Evolutionary conservation across 2,113 vertebrate genomes (phyloP).

Genomic region (Perccottus glenii): DNA sequence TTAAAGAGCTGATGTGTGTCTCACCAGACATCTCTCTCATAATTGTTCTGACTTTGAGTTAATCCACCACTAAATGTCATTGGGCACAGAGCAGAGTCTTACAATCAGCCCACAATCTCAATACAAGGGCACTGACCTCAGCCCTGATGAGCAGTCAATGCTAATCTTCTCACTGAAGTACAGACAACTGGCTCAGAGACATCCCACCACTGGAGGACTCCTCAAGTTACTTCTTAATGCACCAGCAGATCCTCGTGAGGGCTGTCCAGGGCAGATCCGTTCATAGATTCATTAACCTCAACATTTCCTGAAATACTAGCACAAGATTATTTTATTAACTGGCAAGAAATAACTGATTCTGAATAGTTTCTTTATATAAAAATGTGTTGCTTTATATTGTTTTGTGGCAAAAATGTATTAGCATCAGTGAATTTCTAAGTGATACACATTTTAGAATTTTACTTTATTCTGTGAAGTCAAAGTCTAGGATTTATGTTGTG

Average conservation of each 20-base stretch:
- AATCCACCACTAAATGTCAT: slow-evolving; percentile 19
- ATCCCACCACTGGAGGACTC: slow-evolving; percentile 11
- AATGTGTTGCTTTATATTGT: no score
- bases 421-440: no score
- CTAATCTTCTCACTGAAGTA: slow-evolving; percentile 40
- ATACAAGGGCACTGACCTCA: slow-evolving; percentile 22
- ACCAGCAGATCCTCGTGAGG: neutral
- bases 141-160: slow-evolving; percentile 15
- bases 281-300: slow-evolving; percentile 14
- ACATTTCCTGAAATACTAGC: slow-evolving; percentile 6
- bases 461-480: no score
- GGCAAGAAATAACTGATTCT: neutral
- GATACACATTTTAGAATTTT: no score
- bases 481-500: no score
- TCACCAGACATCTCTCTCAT: slow-evolving; percentile 40
- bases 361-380: no score
- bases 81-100: slow-evolving; percentile 11
- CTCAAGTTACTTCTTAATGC: slow-evolving; percentile 29
- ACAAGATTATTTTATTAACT: neutral
- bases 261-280: neutral
- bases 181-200: slow-evolving; percentile 24
- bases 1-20: slow-evolving; percentile 55
- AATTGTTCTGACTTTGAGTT: slow-evolving; percentile 52
- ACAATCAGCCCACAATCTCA: neutral
- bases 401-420: no score